These are phyloP conservation scores for Nipponacmea schrenckii DNA, from an alignment of 2,888 invertebrate genomes.

Conservation along the genomic window DNA sequence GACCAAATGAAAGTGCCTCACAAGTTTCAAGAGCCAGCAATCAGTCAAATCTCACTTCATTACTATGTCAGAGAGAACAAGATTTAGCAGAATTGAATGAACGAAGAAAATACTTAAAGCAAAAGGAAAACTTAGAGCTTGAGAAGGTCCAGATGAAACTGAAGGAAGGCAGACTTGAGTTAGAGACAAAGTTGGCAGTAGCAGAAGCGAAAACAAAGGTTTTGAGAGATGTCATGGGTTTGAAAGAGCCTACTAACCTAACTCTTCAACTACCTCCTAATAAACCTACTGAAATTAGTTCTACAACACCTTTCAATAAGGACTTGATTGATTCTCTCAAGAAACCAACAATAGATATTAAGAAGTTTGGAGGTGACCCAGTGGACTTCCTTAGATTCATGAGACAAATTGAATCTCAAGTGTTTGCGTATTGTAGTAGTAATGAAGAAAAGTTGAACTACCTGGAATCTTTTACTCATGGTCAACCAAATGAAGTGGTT, in stretches of 20 bases:
- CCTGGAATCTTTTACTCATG: not conserved
- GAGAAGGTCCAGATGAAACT: not conserved
- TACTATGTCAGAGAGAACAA: not conserved
- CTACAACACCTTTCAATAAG: too few species aligned
- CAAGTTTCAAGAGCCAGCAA: not conserved
- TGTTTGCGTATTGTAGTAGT: not conserved
- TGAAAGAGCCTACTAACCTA: too few species aligned
- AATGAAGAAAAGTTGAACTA: not conserved
- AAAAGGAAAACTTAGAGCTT: too few species aligned
- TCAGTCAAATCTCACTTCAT: not conserved
- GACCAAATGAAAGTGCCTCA: not conserved
- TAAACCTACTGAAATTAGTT: too few species aligned
- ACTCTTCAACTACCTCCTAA: too few species aligned
- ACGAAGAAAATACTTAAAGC: not conserved
- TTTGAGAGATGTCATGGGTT: too few species aligned
- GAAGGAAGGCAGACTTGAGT: not conserved
- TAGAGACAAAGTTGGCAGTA: not conserved
- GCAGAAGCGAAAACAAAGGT: not conserved
- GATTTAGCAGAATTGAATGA: not conserved
- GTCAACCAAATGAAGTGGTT: not conserved
- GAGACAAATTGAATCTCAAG: not conserved
- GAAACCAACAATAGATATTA: not conserved
- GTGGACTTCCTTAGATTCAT: not conserved
- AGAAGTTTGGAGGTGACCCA: not conserved
- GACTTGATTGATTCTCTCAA: not conserved